These are phyloP conservation scores for Ephialtes manifestator DNA, from an alignment of 2,888 invertebrate species.

Conservation along the genomic window DNA sequence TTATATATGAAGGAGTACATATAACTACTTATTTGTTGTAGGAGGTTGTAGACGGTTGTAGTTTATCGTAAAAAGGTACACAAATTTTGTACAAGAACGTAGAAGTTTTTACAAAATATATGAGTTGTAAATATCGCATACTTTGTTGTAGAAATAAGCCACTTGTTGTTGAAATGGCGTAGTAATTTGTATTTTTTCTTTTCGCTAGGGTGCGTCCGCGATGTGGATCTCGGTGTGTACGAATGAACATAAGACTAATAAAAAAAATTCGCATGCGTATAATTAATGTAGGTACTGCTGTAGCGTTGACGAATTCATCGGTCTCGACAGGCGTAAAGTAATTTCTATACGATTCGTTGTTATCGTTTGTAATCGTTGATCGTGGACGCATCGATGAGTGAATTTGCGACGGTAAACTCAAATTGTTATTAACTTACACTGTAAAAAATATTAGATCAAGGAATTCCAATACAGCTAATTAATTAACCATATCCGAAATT, in stretches of 20 bases:
- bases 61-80: neutral
- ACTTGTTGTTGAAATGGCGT: neutral
- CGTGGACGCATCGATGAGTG: neutral
- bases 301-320: conserved; percentile 13
- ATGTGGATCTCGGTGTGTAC: conserved; percentile 11
- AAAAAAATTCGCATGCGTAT: conserved; percentile 40
- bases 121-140: conserved; percentile 1
- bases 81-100: neutral
- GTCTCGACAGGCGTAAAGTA: conserved; percentile 1
- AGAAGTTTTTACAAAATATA: neutral
- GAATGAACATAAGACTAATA: conserved; percentile 41
- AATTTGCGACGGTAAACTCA: neutral
- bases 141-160: neutral
- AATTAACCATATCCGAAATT: too few species aligned
- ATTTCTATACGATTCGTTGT: conserved; percentile 23
- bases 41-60: neutral
- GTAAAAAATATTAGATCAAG: too few species aligned
- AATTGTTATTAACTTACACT: neutral
- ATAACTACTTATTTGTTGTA: neutral
- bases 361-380: conserved; percentile 32
- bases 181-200: neutral
- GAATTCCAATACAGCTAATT: too few species aligned
- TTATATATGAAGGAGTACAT: neutral
- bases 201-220: neutral
- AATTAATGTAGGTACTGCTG: conserved; percentile 30